A percentile compares a stretch with the other conserved stretches of the same genome.
Evolutionary conservation across 1,140 invertebrate genomes (phyloP).

Genomic region (Tetragonula clypearis): DNA sequence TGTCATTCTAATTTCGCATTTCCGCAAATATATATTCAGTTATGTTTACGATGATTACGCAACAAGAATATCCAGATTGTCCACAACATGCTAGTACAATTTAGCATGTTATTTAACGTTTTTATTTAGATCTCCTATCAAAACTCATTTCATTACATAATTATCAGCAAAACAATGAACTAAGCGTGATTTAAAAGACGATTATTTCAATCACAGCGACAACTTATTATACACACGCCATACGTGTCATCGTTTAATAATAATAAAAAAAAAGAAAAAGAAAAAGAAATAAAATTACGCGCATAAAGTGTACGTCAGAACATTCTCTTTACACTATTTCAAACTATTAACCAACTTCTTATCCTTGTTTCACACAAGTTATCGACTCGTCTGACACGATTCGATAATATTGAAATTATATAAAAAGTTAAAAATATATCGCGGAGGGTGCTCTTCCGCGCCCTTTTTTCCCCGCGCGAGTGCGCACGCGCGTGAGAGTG

Average conservation of each 20-base stretch:
- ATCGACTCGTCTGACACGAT: neutral
- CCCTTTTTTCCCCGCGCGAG: slow-evolving; percentile 7
- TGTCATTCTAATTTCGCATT: no score
- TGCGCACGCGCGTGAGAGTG: neutral
- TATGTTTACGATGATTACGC: neutral
- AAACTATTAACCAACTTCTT: neutral
- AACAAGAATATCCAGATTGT: neutral
- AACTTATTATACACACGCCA: neutral
- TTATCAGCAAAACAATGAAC: neutral
- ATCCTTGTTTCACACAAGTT: neutral
- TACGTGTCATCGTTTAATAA: neutral
- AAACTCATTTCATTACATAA: neutral
- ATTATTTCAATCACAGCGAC: neutral
- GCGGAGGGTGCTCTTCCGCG: neutral
- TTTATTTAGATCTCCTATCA: neutral
- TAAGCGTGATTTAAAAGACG: neutral
- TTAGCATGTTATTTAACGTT: neutral
- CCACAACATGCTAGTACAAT: neutral
- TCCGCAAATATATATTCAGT: no score
- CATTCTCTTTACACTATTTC: neutral
- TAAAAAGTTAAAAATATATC: neutral
- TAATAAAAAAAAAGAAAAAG: neutral
- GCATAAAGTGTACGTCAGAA: no score
- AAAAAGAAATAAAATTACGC: no score
- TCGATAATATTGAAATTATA: neutral